Conservation (phyloP, 1,140 invertebrate genomes). For the Magallana gigas region DNA sequence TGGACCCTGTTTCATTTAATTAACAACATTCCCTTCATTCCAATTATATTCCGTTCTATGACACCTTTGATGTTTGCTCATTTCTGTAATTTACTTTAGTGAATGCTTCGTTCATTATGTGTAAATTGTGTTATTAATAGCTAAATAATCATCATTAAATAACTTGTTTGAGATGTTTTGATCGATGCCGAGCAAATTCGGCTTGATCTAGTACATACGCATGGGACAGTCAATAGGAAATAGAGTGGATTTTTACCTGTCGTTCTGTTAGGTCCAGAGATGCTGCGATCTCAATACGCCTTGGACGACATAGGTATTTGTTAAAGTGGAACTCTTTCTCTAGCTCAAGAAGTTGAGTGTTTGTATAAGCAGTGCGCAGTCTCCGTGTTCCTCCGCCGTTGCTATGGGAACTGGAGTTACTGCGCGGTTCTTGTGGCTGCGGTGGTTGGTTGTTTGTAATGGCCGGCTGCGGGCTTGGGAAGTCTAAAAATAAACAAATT, state of each 20-base stretch:
- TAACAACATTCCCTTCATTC: too few relatives aligned
- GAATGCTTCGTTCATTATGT: too few relatives aligned
- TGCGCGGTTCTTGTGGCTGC: conserved; percentile 36
- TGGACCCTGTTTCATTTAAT: too few relatives aligned
- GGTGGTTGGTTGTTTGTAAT: conserved; percentile 44
- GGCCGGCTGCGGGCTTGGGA: conserved; percentile 51
- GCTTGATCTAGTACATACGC: too few relatives aligned
- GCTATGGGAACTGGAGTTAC: conserved; percentile 48
- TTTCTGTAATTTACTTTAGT: too few relatives aligned
- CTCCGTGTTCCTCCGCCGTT: conserved; percentile 77
- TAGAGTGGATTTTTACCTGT: conserved; percentile 48
- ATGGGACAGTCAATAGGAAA: too few relatives aligned
- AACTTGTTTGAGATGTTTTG: too few relatives aligned
- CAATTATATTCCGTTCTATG: too few relatives aligned
- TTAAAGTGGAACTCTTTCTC: conserved; percentile 95
- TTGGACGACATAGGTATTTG: conserved; percentile 89
- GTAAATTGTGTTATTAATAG: too few relatives aligned
- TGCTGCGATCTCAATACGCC: conserved; percentile 90
- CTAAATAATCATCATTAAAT: too few relatives aligned
- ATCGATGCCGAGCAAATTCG: too few relatives aligned
- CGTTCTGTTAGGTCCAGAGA: conserved; percentile 85
- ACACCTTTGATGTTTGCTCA: too few relatives aligned
- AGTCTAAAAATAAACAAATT: conserved; percentile 14
- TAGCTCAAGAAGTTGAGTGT: conserved; percentile 98
- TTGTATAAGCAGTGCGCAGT: conserved; percentile 96